Evolutionary conservation across 2,113 vertebrate genomes (phyloP), one percentile per base, ranked within the genome.

Genomic region (Microtus pennsylvanicus): DNA sequence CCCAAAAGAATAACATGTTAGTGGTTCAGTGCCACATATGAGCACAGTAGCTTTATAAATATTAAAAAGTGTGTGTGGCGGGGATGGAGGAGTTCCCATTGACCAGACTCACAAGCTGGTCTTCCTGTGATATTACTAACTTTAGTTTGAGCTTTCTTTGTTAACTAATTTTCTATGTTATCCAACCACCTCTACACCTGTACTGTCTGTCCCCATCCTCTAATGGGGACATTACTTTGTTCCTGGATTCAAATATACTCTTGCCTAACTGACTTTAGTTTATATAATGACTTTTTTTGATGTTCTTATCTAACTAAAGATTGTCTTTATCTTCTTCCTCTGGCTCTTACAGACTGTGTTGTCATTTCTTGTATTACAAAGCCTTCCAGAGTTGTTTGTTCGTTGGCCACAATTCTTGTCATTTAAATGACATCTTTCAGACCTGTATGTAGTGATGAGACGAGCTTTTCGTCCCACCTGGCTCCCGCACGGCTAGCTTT

Each of bases 341-440:
- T 35, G 17, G 16, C 22, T 87, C 58, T 9, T 86, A 63, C 83
- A 87, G 89, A n/a, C 21, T 42, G n/a, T 42, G 38, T 75, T 75
- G 21, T 22, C 21, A 75, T 75, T 75, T 75, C 72, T 1, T 94
- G 45, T 28, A 76, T 77, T 14, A 6, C 76, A 77, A 16, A 77
- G 76, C 26, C 12, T 77, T 50, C 26, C 26, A 30, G 30, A 17
- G 26, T 47, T 77, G 72, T 10, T 75, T 70, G 35, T n/a, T 72
- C 26, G 72, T 75, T 75, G 35, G 26, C 76, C 58, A 63, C 16
- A 65, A 3, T 77, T 92, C 76, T 77, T 47, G 72, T 42, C 21
- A n/a, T n/a, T n/a, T 95, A 88, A 74, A 74, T 70, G 42, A 83
- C 42, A 75, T 42, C 45, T 74, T 91, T 26, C 63, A 90, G 30